phyloP scores from a whole-genome alignment of 1,140 invertebrate genomes.

The Vollenhovia emeryi region DNA sequence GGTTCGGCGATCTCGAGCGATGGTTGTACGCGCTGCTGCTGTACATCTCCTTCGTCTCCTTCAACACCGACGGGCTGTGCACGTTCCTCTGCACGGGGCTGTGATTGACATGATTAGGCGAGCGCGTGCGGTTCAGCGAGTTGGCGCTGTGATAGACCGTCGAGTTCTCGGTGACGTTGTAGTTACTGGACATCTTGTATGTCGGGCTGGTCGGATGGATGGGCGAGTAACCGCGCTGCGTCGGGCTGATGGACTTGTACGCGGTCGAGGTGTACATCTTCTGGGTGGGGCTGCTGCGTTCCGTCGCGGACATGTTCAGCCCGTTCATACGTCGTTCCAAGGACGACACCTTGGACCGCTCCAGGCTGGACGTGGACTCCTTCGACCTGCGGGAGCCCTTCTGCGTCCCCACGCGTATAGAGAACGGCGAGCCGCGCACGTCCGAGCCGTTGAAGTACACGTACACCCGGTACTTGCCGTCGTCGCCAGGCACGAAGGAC shows the following conservation, averaged over 20 bases:
- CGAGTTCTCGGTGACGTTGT: conserved; percentile 75
- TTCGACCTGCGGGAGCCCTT: conserved; percentile 85
- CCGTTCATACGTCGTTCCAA: conserved; percentile 82
- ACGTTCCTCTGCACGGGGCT: conserved; percentile 69
- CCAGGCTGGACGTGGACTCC: conserved; percentile 77
- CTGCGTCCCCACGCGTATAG: conserved; percentile 91
- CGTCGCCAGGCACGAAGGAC: conserved; percentile 94
- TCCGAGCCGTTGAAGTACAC: conserved; percentile 98
- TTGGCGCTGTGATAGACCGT: conserved; percentile 73
- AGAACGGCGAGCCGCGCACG: conserved; percentile 95
- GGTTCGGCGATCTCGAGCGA: conserved; percentile 78
- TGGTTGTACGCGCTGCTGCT: conserved; percentile 78
- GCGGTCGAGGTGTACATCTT: conserved; percentile 76
- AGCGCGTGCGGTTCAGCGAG: conserved; percentile 73
- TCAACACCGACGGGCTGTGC: conserved; percentile 81
- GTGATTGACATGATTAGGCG: conserved; percentile 69
- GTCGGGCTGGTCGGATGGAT: conserved; percentile 67
- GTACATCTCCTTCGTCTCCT: conserved; percentile 81
- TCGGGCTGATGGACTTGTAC: conserved; percentile 80
- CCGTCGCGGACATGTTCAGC: conserved; percentile 73
- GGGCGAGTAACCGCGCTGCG: conserved; percentile 75
- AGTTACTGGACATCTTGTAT: conserved; percentile 77
- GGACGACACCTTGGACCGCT: conserved; percentile 78
- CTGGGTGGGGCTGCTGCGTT: conserved; percentile 73
- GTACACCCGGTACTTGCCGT: conserved; percentile 97